Base-by-base conservation (phyloP, 2,888 invertebrate genomes). In the Pterostichus niger region DNA sequence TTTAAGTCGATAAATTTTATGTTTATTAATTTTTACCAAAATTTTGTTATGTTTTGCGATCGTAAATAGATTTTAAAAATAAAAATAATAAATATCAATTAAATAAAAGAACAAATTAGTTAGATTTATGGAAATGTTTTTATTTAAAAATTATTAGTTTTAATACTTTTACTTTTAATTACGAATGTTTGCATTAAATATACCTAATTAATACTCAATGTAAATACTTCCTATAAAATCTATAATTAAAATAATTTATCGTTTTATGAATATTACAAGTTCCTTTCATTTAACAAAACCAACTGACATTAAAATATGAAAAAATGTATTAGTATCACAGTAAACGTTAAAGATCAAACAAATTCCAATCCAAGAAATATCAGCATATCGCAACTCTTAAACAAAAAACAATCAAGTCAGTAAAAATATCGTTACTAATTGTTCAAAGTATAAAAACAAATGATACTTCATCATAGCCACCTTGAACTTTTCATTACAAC, bases 401-500 rank as follows among this genome's bases (percentile, higher is more conserved):
- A n/a, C 35, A 35, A 33, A 64, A 31, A 31, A 59, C 6, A 31
- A 33, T 13, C 31, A 64, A 64, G 35, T 64, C 33, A 64, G 35
- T 64, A 64, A 64, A 64, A 64, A 35, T 64, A 64, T 64, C n/a
- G 33, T 35, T 64, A 13, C 64, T 64, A 64, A 64, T 64, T 64
- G 33, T 64, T 9, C 24, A 59, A 24, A 24, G 31, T 35, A 64
- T 64, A 64, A 64, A 64, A 64, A 64, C 35, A 64, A 64, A 35
- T 35, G 64, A 35, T 64, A 13, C 35, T 64, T 35, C 64, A 35
- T 35, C 64, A 64, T 35, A 13, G n/a, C 64, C 35, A 64, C 64
- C 64, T 64, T 64, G 64, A 64, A 64, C 64, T 64, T 64, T 64
- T 64, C 35, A 64, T 64, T 64, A 64, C 64, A 64, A 61, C 35